A percentile compares a stretch with the other conserved stretches of the same genome.
phyloP scores from a whole-genome alignment of 2,113 vertebrate genomes.

The Myiagra hebetior region DNA sequence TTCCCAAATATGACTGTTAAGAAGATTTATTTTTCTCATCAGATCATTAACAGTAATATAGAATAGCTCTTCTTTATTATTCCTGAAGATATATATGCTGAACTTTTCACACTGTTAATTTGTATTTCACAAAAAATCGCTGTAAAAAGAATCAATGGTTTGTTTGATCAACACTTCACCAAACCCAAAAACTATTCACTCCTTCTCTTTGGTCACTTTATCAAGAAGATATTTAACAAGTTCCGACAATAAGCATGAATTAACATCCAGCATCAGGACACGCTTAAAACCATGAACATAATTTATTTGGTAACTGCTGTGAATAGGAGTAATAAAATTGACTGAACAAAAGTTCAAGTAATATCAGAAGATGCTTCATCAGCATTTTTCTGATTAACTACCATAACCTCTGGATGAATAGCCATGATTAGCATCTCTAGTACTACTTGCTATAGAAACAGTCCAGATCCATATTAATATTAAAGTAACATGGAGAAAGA shows the following conservation, averaged over 20 bases:
- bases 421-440: constrained; percentile 11
- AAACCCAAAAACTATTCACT: background rate
- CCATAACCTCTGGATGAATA: background rate
- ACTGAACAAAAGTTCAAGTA: constrained; percentile 37
- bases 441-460: background rate
- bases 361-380: constrained; percentile 15
- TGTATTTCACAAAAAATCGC: background rate
- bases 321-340: constrained; percentile 5
- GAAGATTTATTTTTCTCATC: background rate
- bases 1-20: background rate
- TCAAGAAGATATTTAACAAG: background rate
- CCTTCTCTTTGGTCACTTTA: background rate
- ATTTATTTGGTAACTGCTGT: constrained; percentile 11
- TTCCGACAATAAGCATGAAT: constrained; percentile 1
- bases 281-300: constrained; percentile 2
- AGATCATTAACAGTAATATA: background rate
- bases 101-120: constrained; percentile 28
- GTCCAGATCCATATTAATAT: background rate
- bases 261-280: background rate
- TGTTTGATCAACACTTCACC: background rate
- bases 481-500: background rate
- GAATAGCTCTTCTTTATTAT: background rate
- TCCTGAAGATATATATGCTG: background rate
- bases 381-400: constrained; percentile 43
- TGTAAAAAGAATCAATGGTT: background rate